Evolutionary conservation across 2,797 vertebrate genomes (phyloP).

Genomic region (Oryzias sinensis): DNA sequence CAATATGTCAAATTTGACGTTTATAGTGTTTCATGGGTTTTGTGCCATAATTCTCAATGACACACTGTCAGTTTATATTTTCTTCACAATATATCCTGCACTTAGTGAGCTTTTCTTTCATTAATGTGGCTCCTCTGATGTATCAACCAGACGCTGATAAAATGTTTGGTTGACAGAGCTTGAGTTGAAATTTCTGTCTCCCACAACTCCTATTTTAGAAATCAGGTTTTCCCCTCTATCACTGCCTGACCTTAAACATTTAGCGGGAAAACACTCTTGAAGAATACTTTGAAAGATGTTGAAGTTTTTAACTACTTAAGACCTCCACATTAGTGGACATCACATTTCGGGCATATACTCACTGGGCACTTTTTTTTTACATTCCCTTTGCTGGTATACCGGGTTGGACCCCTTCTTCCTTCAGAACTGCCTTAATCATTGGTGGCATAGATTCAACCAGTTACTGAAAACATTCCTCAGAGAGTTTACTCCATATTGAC

Average conservation of each 20-base stretch:
- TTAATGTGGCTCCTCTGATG: constrained; percentile 16
- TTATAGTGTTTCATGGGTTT: constrained; percentile 32
- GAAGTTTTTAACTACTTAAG: no score
- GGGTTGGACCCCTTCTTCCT: no score
- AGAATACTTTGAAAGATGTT: no score
- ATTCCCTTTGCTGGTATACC: no score
- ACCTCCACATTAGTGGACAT: no score
- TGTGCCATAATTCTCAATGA: constrained; percentile 14
- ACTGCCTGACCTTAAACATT: constrained; percentile 59
- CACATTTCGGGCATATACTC: no score
- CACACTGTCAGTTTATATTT: constrained; percentile 27
- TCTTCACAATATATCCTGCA: constrained; percentile 7
- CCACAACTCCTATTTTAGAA: constrained; percentile 39
- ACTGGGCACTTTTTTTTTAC: no score
- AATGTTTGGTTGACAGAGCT: constrained; percentile 12
- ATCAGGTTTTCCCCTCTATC: constrained; percentile 48
- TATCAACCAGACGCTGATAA: background rate
- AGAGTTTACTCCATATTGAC: no score
- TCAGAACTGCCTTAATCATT: no score
- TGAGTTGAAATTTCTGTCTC: constrained; percentile 20
- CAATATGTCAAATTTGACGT: constrained; percentile 10
- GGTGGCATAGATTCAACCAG: no score
- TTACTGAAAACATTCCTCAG: no score
- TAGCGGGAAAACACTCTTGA: constrained; percentile 30
- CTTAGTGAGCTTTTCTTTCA: constrained; percentile 10